Percentiles rank a stretch among this genome's conserved stretches.
phyloP scores from a whole-genome alignment of 2,113 vertebrate species.

The Hucho hucho region DNA sequence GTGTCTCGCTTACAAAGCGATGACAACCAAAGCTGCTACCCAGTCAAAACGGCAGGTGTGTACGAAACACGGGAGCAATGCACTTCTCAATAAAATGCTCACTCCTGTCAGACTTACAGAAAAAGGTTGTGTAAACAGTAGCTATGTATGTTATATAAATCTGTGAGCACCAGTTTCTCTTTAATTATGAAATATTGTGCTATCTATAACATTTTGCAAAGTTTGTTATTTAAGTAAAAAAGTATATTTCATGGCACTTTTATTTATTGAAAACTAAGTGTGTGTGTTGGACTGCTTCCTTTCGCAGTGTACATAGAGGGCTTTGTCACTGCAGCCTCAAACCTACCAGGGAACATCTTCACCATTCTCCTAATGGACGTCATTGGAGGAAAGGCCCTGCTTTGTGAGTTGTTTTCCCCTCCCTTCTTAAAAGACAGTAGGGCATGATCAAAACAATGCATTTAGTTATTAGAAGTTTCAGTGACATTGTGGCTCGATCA shows the following conservation, averaged over 20 bases:
- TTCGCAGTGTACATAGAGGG: slow-evolving; percentile 73
- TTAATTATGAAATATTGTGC: neutral
- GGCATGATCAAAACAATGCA: too few relatives aligned
- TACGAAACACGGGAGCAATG: neutral
- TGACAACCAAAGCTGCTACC: slow-evolving; percentile 64
- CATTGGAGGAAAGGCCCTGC: slow-evolving; percentile 65
- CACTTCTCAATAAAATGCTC: neutral
- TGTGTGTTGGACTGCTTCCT: neutral
- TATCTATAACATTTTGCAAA: neutral
- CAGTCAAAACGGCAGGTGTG: slow-evolving; percentile 69
- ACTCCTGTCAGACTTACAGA: neutral
- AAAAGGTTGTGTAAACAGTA: neutral
- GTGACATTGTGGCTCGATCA: too few relatives aligned
- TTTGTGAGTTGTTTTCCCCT: slow-evolving; percentile 58
- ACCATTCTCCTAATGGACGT: slow-evolving; percentile 74
- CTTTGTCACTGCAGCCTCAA: slow-evolving; percentile 69
- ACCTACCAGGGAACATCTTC: slow-evolving; percentile 77
- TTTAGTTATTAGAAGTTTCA: too few relatives aligned
- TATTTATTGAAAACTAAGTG: neutral
- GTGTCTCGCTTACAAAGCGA: slow-evolving; percentile 19
- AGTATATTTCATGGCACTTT: neutral
- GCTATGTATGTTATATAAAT: too few relatives aligned
- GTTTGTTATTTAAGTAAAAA: neutral
- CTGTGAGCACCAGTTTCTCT: neutral
- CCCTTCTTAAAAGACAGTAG: neutral